These are phyloP conservation scores for Stegophylla sp. DNA, from an alignment of 2,888 invertebrate species.

Conservation along the genomic window DNA sequence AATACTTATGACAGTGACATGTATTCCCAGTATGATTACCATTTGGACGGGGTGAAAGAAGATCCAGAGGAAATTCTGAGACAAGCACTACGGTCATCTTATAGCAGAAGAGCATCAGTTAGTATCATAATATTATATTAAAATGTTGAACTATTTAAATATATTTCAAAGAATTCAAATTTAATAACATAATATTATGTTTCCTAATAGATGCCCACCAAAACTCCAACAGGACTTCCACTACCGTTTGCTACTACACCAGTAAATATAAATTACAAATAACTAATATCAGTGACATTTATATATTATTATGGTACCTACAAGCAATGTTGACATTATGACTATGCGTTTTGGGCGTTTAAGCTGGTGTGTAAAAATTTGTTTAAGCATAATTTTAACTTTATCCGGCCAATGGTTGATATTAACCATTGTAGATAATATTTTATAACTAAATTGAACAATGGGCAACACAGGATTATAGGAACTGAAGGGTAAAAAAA, in stretches of 20 bases:
- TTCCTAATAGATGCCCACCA: conserved; percentile 37
- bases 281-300: background rate
- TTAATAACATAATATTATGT: background rate
- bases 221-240: conserved; percentile 49
- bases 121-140: conserved; percentile 1
- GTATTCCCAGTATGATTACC: conserved; percentile 49
- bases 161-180: conserved; percentile 4
- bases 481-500: too few species aligned
- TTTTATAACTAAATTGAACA: too few species aligned
- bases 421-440: too few species aligned
- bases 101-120: conserved; percentile 71
- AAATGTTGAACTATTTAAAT: background rate
- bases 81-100: conserved; percentile 75
- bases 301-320: too few species aligned
- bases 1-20: conserved; percentile 44
- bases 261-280: conserved; percentile 26
- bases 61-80: conserved; percentile 74
- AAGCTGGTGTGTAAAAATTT: too few species aligned
- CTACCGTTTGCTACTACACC: conserved; percentile 50
- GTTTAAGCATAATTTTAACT: too few species aligned
- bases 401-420: too few species aligned
- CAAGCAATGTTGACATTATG: too few species aligned
- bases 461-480: too few species aligned
- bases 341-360: too few species aligned
- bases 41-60: conserved; percentile 63